phyloP scores from a whole-genome alignment of 2,888 invertebrate genomes.

The Aleiodes alternator region DNA sequence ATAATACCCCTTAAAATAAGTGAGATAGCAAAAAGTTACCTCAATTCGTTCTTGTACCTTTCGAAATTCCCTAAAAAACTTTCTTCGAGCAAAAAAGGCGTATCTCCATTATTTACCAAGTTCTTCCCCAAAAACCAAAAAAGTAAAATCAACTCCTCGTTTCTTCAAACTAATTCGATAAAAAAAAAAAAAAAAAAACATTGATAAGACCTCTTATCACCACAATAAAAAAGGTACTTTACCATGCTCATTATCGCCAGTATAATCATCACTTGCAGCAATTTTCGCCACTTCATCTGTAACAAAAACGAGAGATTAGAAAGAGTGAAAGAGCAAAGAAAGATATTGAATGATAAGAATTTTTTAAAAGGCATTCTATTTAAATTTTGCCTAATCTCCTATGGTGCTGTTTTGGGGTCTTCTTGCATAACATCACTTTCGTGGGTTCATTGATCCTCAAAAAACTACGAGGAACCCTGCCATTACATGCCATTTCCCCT shows the following conservation, averaged over 20 bases:
- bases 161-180: too few species aligned
- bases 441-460: conserved; percentile 24
- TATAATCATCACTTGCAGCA: conserved; percentile 44
- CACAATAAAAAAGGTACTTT: conserved; percentile 3
- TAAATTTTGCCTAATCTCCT: conserved; percentile 15
- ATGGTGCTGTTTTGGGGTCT: background rate
- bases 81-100: too few species aligned
- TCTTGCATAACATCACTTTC: conserved; percentile 10
- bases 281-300: conserved; percentile 41
- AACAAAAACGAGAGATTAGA: conserved; percentile 36
- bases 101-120: too few species aligned
- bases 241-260: conserved; percentile 44
- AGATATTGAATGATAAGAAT: conserved; percentile 1
- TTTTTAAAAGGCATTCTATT: background rate
- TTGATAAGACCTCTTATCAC: background rate
- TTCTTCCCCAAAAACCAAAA: too few species aligned
- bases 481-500: background rate
- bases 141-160: too few species aligned
- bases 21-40: too few species aligned
- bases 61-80: too few species aligned
- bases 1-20: too few species aligned
- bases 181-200: too few species aligned
- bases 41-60: too few species aligned
- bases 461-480: conserved; percentile 17
- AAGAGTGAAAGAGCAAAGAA: background rate